Percentiles rank a stretch among this genome's conserved stretches.
These are phyloP conservation scores for Biston betularia DNA, from an alignment of 2,888 invertebrate genomes.

Conservation along the genomic window DNA sequence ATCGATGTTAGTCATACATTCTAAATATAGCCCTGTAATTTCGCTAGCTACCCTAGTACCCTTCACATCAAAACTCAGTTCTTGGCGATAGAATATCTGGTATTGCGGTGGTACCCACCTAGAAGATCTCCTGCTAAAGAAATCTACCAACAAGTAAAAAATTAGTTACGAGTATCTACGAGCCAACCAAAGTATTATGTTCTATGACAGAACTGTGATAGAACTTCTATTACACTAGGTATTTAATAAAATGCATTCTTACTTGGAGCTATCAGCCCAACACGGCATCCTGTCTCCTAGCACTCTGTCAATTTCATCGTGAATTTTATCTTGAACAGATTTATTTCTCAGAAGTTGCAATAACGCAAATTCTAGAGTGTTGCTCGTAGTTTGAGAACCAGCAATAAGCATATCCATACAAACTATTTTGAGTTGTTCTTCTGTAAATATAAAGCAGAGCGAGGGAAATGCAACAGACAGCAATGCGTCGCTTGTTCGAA, in stretches of 20 bases:
- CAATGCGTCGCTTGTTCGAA: too few relatives aligned
- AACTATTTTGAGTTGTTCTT: constrained; percentile 77
- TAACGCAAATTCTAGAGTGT: constrained; percentile 87
- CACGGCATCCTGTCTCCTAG: constrained; percentile 76
- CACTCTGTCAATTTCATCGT: constrained; percentile 85
- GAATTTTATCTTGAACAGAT: constrained; percentile 86
- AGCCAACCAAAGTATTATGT: too few relatives aligned
- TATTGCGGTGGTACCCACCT: too few relatives aligned
- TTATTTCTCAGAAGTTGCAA: constrained; percentile 85
- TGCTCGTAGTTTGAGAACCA: constrained; percentile 90
- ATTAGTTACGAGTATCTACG: too few relatives aligned
- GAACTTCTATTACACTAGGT: too few relatives aligned
- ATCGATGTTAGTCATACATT: too few relatives aligned
- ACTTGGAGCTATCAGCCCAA: constrained; percentile 72
- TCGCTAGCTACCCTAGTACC: too few relatives aligned
- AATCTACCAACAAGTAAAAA: too few relatives aligned
- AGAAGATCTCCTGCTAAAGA: too few relatives aligned
- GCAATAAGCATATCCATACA: constrained; percentile 90
- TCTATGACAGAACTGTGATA: not conserved
- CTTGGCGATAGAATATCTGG: too few relatives aligned
- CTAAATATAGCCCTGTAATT: too few relatives aligned
- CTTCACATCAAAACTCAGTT: too few relatives aligned
- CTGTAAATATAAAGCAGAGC: constrained; percentile 56
- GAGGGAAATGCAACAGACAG: not conserved
- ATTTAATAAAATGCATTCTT: constrained; percentile 17